phyloP scores from a whole-genome alignment of 2,797 vertebrate genomes.

The Oophaga sylvatica region DNA sequence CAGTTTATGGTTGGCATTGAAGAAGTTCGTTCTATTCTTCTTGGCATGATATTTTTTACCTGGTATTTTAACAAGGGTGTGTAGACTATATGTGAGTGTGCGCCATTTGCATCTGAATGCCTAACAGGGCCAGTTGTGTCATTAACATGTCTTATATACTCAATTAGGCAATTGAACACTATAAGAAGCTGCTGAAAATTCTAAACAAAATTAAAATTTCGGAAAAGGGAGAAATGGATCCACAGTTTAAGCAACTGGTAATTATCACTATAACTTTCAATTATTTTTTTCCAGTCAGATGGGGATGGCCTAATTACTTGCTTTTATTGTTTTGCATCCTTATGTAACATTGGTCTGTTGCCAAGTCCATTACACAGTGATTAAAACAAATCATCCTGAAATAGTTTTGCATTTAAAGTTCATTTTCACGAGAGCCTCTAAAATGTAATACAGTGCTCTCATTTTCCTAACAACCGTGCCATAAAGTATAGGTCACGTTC shows the following conservation, averaged over 20 bases:
- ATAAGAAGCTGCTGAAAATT: slow-evolving; percentile 32
- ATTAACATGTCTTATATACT: not conserved
- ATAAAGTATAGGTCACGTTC: not conserved
- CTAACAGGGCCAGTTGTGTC: not conserved
- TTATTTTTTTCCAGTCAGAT: not conserved
- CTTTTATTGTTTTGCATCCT: slow-evolving; percentile 3
- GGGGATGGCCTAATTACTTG: not conserved
- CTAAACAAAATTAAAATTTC: slow-evolving; percentile 33
- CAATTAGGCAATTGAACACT: slow-evolving; percentile 57
- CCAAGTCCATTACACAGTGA: not conserved
- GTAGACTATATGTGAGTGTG: too few relatives aligned
- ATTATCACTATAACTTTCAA: slow-evolving; percentile 17
- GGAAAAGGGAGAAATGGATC: slow-evolving; percentile 5
- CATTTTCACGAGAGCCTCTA: not conserved
- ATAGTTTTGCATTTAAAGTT: not conserved
- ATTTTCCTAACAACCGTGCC: not conserved
- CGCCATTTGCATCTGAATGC: not conserved
- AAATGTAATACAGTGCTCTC: not conserved
- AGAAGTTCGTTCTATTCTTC: too few relatives aligned
- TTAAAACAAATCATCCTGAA: not conserved
- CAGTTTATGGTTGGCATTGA: too few relatives aligned
- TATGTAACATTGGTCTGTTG: slow-evolving; percentile 10
- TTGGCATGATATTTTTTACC: too few relatives aligned
- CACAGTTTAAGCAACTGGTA: slow-evolving; percentile 51
- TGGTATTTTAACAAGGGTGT: too few relatives aligned